Evolutionary conservation across 2,888 invertebrate species (phyloP), one percentile per base, ranked within the genome.

Genomic region (Perithous albicinctus): DNA sequence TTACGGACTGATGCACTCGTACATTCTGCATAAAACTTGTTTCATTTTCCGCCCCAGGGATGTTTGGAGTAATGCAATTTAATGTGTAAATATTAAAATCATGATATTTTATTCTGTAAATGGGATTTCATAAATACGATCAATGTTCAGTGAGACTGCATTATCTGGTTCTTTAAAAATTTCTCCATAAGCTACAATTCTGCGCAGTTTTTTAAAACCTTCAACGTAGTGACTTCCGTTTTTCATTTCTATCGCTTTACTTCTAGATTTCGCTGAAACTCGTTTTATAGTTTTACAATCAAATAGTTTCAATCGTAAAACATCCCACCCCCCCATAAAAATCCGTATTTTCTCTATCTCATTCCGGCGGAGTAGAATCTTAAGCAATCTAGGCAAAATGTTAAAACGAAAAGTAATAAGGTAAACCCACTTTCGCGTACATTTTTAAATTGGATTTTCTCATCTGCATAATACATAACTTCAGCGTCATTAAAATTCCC

Each of bases 401-500:
- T 32, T 23, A 18, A 32, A 59, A 18, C 59, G 59, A 59, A 32
- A 32, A 59, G 32, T 59, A 59, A 59, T 59, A 32, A 32, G 29
- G 32, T 32, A 18, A 59, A 59, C 32, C 15, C 32, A 59, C 59
- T 32, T 29, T 32, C 7, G 35, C 32, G 32, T 35, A 59, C 59
- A 59, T 32, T 59, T n/a, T 59, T 35, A 59, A 32, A 59, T 59
- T 59, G 59, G 59, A 59, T 59, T 59, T 32, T 32, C 32, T 59
- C 59, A 59, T 59, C 59, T 59, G 59, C 59, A 59, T 59, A 59
- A 59, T 59, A 59, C 35, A 35, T 32, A 59, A 15, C 29, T 8
- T 7, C 32, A 59, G 59, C 32, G 59, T 59, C 18, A 15, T 29
- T 29, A 29, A 56, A 29, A 56, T 56, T 56, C 26, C 26, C n/a